phyloP scores from a whole-genome alignment of 2,888 invertebrate genomes.

The Lasioglossum oenotherae region DNA sequence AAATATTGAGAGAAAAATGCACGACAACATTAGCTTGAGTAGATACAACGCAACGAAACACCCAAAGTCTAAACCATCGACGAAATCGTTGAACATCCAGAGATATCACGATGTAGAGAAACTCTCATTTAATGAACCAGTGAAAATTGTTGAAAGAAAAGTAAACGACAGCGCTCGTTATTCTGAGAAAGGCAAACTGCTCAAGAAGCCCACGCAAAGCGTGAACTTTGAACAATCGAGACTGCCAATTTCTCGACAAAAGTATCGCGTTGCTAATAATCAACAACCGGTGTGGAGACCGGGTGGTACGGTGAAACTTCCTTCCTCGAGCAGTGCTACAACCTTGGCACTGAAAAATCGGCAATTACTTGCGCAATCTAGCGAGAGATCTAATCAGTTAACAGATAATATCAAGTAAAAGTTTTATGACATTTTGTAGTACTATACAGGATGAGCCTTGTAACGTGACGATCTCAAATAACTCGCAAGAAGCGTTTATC shows the following conservation, averaged over 20 bases:
- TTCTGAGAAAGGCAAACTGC: background rate
- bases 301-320: slow-evolving; percentile 45
- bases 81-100: background rate
- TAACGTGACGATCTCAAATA: too few species aligned
- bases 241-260: slow-evolving; percentile 18
- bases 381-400: slow-evolving; percentile 15
- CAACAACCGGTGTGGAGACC: slow-evolving; percentile 62
- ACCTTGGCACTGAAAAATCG: slow-evolving; percentile 32
- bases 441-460: too few species aligned
- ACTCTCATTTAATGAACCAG: background rate
- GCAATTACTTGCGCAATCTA: background rate
- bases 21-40: background rate
- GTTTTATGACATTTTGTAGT: background rate
- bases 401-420: slow-evolving; percentile 11
- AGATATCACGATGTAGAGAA: background rate
- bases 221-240: slow-evolving; percentile 27
- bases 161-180: background rate
- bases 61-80: slow-evolving; percentile 9
- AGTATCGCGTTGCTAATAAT: background rate
- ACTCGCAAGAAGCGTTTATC: too few species aligned
- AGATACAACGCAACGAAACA: background rate
- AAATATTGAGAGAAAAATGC: background rate
- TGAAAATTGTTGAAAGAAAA: slow-evolving; percentile 6
- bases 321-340: slow-evolving; percentile 43
- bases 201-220: background rate